Evolutionary conservation across 2,888 invertebrate species (phyloP).

Genomic region (Hyalella azteca): DNA sequence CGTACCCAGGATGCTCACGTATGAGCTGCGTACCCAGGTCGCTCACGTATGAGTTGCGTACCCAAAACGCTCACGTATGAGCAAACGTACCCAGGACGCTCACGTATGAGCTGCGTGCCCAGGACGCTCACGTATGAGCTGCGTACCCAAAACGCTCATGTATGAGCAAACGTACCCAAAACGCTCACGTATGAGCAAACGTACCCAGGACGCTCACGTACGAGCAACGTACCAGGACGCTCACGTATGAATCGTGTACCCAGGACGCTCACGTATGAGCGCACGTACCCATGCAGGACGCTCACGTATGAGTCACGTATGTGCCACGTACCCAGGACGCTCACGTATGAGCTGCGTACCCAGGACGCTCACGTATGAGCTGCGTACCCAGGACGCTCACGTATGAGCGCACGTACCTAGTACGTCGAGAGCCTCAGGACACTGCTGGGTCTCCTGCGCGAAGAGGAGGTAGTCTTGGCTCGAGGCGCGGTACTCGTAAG

Average conservation of each 20-base stretch:
- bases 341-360: too few species aligned
- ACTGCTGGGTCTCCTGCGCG: slow-evolving; percentile 72
- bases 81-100: too few species aligned
- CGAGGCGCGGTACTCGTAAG: slow-evolving; percentile 39
- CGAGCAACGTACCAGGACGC: too few species aligned
- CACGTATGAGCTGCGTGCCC: too few species aligned
- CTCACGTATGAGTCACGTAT: neutral
- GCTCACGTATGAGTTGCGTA: too few species aligned
- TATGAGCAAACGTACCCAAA: too few species aligned
- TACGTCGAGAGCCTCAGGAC: slow-evolving; percentile 75
- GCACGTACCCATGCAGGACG: slow-evolving; percentile 24
- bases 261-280: neutral
- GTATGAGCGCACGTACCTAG: slow-evolving; percentile 59
- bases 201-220: slow-evolving; percentile 19
- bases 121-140: too few species aligned
- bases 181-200: neutral
- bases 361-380: neutral
- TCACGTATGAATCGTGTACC: neutral
- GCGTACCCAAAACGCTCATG: too few species aligned
- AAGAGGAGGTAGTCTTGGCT: slow-evolving; percentile 16
- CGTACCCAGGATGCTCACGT: too few species aligned
- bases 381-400: neutral
- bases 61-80: too few species aligned
- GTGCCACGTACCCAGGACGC: neutral
- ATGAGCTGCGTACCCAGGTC: too few species aligned